A percentile compares a stretch with the other conserved stretches of the same genome.
phyloP scores from a whole-genome alignment of 1,140 invertebrate species.

The Orius insidiosus region DNA sequence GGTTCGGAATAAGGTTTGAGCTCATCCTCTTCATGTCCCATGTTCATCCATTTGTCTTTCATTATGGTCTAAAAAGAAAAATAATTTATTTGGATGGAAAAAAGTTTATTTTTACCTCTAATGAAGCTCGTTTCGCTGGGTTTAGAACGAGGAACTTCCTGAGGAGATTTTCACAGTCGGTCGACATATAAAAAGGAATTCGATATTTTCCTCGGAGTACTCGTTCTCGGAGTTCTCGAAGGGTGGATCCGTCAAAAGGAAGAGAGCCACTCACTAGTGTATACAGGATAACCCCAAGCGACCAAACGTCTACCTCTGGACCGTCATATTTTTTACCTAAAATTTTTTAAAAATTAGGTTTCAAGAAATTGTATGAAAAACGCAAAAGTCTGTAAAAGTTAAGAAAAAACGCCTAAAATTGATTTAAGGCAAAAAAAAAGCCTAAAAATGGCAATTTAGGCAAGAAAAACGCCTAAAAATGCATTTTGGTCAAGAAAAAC shows the following conservation, averaged over 20 bases:
- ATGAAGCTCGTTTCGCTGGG: constrained; percentile 88
- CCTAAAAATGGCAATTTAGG: no score
- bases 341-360: no score
- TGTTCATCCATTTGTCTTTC: constrained; percentile 99
- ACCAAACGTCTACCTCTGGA: constrained; percentile 99
- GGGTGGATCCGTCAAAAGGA: constrained; percentile 97
- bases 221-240: constrained; percentile 92
- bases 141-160: constrained; percentile 99
- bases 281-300: constrained; percentile 96
- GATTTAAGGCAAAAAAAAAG: no score
- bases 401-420: no score
- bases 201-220: constrained; percentile 97
- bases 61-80: constrained; percentile 54
- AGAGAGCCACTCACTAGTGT: constrained; percentile 97
- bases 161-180: constrained; percentile 97
- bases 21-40: constrained; percentile 96
- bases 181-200: constrained; percentile 99
- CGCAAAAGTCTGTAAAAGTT: no score
- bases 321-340: constrained; percentile 97
- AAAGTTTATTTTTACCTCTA: constrained; percentile 64
- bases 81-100: constrained; percentile 10
- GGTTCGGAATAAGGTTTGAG: constrained; percentile 94
- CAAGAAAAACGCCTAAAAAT: no score
- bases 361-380: no score
- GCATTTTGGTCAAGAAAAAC: no score